phyloP scores from a whole-genome alignment of 2,113 vertebrate genomes.

The Collichthys lucidus region DNA sequence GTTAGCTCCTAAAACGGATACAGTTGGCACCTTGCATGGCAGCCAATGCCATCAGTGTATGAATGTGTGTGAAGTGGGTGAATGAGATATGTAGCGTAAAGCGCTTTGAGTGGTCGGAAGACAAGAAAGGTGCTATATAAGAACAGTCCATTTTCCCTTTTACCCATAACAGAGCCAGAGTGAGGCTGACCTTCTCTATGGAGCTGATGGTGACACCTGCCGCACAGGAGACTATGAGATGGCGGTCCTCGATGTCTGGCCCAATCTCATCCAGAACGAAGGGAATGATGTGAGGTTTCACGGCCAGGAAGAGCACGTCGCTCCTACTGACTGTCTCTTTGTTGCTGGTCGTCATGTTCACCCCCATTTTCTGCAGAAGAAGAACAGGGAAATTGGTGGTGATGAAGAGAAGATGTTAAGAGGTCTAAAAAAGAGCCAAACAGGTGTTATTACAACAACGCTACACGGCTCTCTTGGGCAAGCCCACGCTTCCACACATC shows the following conservation, averaged over 20 bases:
- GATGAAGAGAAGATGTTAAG: neutral
- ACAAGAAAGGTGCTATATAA: too few species aligned
- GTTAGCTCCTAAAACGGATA: too few species aligned
- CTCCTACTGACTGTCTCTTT: constrained; percentile 92
- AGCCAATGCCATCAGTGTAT: too few species aligned
- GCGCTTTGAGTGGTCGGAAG: too few species aligned
- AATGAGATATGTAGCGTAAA: too few species aligned
- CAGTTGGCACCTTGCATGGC: too few species aligned
- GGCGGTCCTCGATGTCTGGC: constrained; percentile 91
- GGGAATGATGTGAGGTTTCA: constrained; percentile 97
- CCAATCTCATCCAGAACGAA: constrained; percentile 98
- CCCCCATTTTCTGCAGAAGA: constrained; percentile 90
- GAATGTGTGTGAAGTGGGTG: too few species aligned
- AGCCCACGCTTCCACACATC: neutral
- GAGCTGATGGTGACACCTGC: constrained; percentile 97
- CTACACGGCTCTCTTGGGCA: neutral
- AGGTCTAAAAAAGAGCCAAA: neutral
- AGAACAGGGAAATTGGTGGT: neutral
- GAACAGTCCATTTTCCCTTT: too few species aligned
- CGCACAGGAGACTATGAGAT: constrained; percentile 96
- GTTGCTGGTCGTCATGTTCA: constrained; percentile 94
- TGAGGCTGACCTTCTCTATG: constrained; percentile 91
- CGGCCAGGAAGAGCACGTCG: constrained; percentile 95
- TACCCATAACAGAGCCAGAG: neutral
- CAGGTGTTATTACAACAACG: neutral